Base-by-base conservation (phyloP, 2,888 invertebrate genomes). In the Meghimatium bilineatum region DNA sequence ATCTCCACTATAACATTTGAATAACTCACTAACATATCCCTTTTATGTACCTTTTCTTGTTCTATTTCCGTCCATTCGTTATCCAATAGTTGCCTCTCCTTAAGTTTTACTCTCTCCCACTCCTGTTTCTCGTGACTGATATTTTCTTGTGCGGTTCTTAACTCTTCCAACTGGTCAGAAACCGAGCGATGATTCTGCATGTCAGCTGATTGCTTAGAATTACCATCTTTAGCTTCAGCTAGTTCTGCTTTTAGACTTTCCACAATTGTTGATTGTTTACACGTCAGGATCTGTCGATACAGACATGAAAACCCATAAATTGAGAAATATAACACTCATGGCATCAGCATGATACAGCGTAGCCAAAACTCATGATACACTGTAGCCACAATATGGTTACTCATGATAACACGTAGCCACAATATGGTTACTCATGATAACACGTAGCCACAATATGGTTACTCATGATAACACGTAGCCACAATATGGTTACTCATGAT, bases 91-190 rank as follows among this genome's bases (percentile, higher is more conserved):
- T 72, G 82, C 49, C 87, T 84, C 82, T 90, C 90, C 82, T 95
- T 95, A 81, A 96, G 96, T 78, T 96, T 95, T 90, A 96, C 95
- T 82, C 96, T 95, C 87, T 96, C 95, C 96, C 97, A 97, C 38
- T 95, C 95, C 86, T 97, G 96, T 91, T 97, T 97, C 84, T 96
- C 96, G 86, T 95, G 95, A 17, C 96, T 97, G 87, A 98, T 95
- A 86, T 96, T 95, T 93, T 97, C 97, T 88, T 90, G 86, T 87
- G 98, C 95, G 94, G 98, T 98, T 0, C 98, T 95, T 88, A 98
- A 94, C 93, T 98, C 98, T 93, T 98, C 98, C 89, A 98, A 94
- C 92, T 97, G 97, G 94, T 97, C 97, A 93, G 97, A 97, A 87
- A 87, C 86, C 67, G 89, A 90, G 71, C 89, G 88, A 93, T 78